phyloP scores from a whole-genome alignment of 37 sponge, comb jelly and placozoan genomes.

The Beroe ovata region DNA sequence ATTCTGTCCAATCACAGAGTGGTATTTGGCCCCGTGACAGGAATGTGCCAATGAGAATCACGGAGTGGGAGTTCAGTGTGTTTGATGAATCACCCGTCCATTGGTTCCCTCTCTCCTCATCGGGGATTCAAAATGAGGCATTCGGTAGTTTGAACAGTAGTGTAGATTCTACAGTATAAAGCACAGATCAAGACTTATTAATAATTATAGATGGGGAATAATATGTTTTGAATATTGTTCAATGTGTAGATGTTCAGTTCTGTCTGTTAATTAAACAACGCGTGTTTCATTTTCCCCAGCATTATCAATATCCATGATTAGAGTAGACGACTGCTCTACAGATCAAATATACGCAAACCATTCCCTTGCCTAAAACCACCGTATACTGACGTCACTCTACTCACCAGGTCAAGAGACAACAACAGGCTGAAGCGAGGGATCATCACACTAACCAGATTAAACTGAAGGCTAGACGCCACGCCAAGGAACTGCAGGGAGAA shows the following conservation, averaged over 20 bases:
- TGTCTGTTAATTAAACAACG: too few relatives aligned
- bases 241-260: too few relatives aligned
- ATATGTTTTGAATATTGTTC: too few relatives aligned
- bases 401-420: slow-evolving; percentile 79
- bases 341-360: too few relatives aligned
- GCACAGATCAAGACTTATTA: too few relatives aligned
- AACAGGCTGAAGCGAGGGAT: slow-evolving; percentile 78
- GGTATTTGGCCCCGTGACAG: background rate
- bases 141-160: background rate
- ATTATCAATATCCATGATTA: too few relatives aligned
- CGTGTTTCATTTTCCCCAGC: too few relatives aligned
- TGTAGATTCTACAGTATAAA: too few relatives aligned
- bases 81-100: background rate
- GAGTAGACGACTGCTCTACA: too few relatives aligned
- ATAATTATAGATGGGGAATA: too few relatives aligned
- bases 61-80: background rate
- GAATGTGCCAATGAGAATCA: background rate
- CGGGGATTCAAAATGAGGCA: background rate
- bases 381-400: too few relatives aligned
- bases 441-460: slow-evolving; percentile 83
- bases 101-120: background rate
- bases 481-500: slow-evolving; percentile 90
- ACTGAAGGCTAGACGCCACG: slow-evolving; percentile 82
- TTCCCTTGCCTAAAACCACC: slow-evolving; percentile 86
- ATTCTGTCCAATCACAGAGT: background rate